phyloP scores from a whole-genome alignment of 2,113 vertebrate species.

The Sula dactylatra region DNA sequence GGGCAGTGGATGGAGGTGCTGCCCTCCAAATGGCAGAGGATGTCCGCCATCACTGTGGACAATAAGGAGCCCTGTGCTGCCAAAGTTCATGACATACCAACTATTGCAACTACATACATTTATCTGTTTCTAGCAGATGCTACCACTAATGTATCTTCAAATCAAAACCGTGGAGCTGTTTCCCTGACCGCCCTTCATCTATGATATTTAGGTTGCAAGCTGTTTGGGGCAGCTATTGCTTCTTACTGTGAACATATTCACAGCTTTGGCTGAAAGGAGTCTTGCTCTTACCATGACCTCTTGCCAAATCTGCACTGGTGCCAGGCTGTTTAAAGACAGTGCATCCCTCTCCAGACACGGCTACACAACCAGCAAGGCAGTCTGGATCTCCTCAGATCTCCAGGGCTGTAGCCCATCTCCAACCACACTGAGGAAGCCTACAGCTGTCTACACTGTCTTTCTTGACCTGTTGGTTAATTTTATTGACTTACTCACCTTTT shows the following conservation, averaged over 20 bases:
- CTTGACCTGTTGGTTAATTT: neutral
- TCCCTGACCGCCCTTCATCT: neutral
- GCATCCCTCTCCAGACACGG: neutral
- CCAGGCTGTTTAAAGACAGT: neutral
- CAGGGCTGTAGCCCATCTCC: neutral
- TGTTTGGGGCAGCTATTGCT: neutral
- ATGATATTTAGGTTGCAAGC: rapidly evolving
- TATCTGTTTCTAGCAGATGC: neutral
- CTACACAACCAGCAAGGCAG: neutral
- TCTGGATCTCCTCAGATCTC: neutral
- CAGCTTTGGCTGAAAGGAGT: neutral
- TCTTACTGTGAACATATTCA: neutral
- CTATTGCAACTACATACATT: neutral
- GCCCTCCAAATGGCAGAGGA: neutral
- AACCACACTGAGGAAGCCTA: rapidly evolving
- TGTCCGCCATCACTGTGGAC: neutral
- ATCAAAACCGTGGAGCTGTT: neutral
- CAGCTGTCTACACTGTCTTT: neutral
- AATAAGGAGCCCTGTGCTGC: neutral
- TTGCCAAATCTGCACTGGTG: neutral
- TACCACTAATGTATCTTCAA: rapidly evolving
- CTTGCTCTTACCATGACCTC: neutral
- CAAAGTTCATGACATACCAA: rapidly evolving
- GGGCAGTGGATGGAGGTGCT: neutral
- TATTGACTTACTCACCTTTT: neutral